Evolutionary conservation across 2,888 invertebrate genomes (phyloP).

Genomic region (Acanthosepion pharaonis): DNA sequence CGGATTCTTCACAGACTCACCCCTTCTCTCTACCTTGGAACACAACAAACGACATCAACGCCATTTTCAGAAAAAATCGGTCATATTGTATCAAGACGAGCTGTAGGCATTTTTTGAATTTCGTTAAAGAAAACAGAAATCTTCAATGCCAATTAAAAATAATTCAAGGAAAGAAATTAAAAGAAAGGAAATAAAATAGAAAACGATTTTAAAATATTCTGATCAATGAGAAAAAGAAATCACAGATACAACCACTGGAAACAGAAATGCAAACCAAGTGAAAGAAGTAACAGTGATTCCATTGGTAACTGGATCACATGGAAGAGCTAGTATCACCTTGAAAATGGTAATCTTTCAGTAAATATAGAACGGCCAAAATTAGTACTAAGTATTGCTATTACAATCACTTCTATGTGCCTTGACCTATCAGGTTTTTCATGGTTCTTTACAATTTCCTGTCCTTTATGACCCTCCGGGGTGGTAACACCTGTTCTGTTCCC

Average conservation of each 20-base stretch:
- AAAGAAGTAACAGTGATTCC: not conserved
- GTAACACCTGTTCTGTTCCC: no score
- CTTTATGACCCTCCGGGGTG: no score
- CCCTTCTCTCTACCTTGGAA: not conserved
- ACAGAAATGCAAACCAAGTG: not conserved
- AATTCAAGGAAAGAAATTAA: no score
- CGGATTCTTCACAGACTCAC: not conserved
- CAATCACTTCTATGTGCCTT: no score
- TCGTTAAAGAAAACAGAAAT: not conserved
- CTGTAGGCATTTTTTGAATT: not conserved
- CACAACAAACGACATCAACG: not conserved
- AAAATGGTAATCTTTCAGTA: not conserved
- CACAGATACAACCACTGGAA: not conserved
- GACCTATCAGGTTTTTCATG: no score
- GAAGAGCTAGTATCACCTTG: not conserved
- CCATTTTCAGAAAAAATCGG: not conserved
- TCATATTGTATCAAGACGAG: not conserved
- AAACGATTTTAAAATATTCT: no score
- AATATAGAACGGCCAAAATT: not conserved
- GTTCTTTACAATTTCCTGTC: no score
- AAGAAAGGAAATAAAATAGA: no score
- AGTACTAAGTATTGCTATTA: not conserved
- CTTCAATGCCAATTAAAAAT: not conserved
- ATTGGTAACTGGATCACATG: not conserved
- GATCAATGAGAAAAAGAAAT: no score